These are phyloP conservation scores for Dasysyrphus albostriatus DNA, from an alignment of 2,888 invertebrate species.

Conservation along the genomic window DNA sequence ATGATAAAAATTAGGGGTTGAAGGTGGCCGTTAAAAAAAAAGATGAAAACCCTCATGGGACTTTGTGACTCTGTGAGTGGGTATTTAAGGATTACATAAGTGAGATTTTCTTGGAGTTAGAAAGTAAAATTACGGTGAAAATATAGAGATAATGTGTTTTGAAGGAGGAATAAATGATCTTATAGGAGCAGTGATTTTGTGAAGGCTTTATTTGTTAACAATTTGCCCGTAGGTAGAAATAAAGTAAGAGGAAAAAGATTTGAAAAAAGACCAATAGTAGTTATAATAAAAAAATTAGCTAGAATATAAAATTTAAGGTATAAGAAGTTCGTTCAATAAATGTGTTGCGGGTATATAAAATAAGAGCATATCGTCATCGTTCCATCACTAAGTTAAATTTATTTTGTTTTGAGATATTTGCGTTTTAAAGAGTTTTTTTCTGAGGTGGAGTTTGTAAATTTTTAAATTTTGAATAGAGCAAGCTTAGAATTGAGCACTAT, in stretches of 20 bases:
- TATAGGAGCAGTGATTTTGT: conserved; percentile 6
- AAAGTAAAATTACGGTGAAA: neutral
- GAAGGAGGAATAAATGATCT: conserved; percentile 2
- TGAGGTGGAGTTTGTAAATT: too few relatives aligned
- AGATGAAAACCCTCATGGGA: conserved; percentile 28
- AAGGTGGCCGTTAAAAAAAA: conserved; percentile 22
- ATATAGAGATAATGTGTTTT: conserved; percentile 7
- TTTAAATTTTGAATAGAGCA: too few relatives aligned
- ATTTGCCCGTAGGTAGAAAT: neutral
- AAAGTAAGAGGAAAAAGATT: neutral
- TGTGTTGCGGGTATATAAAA: too few relatives aligned
- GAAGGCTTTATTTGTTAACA: neutral
- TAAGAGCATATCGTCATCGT: too few relatives aligned
- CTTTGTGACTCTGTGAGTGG: conserved; percentile 24
- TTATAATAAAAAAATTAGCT: too few relatives aligned
- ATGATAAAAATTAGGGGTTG: conserved; percentile 55
- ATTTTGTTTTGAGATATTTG: too few relatives aligned
- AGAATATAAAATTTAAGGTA: too few relatives aligned
- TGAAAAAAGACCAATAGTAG: too few relatives aligned
- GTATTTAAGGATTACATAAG: conserved; percentile 46
- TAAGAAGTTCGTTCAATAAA: too few relatives aligned
- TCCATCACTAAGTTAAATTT: too few relatives aligned
- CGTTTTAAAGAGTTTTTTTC: too few relatives aligned
- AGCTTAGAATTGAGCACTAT: too few relatives aligned
- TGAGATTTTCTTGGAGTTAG: neutral